Evolutionary conservation across 2,113 vertebrate genomes (phyloP), one percentile per base, ranked within the genome.

Genomic region (Anthoscopus minutus): DNA sequence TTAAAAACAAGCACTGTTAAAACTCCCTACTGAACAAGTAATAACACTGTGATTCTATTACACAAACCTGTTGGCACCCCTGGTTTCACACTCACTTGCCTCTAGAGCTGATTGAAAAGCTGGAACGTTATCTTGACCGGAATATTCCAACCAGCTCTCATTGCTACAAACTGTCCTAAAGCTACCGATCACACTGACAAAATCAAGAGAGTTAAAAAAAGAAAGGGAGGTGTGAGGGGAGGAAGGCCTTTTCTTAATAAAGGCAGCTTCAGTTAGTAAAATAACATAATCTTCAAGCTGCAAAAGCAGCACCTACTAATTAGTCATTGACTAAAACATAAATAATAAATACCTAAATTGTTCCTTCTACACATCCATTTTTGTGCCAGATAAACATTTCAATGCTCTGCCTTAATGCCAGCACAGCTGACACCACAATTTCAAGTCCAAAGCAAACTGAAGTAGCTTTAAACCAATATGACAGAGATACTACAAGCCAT

Each of bases 251-350:
- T 98, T 98, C 98, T 99, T 98, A 99, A 99, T 98, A 99, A 99
- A 99, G 99, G 99, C 99, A 98, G 98, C 97, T 98, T 98, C 97
- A 98, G 98, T 98, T 98, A 98, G 98, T 99, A 98, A 98, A 98
- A 98, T 97, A 98, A 98, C 97, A 89, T 98, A 98, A 98, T 98
- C 94, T 98, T 98, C 98, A 98, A 98, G 99, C 99, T 99, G 99
- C 98, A 98, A 98, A 99, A 98, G 98, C 99, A 99, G 99, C 99
- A 98, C 98, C 96, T 98, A 98, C 98, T 98, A 97, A 98, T 99
- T 99, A 99, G 99, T 99, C 99, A 99, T 98, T 98, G 99, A 99
- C 99, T 99, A 99, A 99, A 99, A 98, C 98, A 98, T 98, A 99
- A 98, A 99, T 98, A 99, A 99, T 99, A 99, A 99, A 99, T 99